Conservation (phyloP, 2,888 invertebrate species). For the Sesia apiformis region DNA sequence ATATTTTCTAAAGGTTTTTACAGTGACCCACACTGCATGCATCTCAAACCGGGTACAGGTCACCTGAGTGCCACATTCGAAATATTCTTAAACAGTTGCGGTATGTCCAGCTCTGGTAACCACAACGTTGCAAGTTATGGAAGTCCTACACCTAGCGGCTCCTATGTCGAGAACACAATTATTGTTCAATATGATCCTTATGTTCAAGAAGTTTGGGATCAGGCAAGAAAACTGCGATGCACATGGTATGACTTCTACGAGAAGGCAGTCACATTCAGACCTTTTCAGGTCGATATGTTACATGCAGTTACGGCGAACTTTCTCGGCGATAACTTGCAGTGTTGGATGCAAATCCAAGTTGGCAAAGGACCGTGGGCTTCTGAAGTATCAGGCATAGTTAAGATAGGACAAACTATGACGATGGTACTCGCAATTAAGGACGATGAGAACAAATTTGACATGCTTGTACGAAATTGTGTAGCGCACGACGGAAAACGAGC, state of each 20-base stretch:
- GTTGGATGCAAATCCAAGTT: constrained; percentile 98
- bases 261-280: constrained; percentile 94
- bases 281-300: constrained; percentile 96
- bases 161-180: constrained; percentile 95
- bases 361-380: constrained; percentile 98
- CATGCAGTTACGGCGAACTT: constrained; percentile 97
- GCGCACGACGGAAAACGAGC: constrained; percentile 96
- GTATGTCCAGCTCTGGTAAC: constrained; percentile 94
- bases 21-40: constrained; percentile 93
- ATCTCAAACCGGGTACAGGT: constrained; percentile 92
- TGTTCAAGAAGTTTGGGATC: constrained; percentile 97
- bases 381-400: constrained; percentile 95
- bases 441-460: constrained; percentile 96
- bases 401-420: constrained; percentile 97
- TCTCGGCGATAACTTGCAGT: constrained; percentile 94
- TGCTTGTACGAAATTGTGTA: constrained; percentile 94
- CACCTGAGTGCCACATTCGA: constrained; percentile 94
- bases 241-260: constrained; percentile 98
- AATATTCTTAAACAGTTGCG: constrained; percentile 94
- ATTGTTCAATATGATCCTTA: constrained; percentile 96
- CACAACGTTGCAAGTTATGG: constrained; percentile 89
- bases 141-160: constrained; percentile 92
- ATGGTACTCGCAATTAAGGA: constrained; percentile 97
- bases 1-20: constrained; percentile 96
- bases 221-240: constrained; percentile 91